Conservation (phyloP, 2,113 vertebrate genomes). For the Triplophysa siluroides region DNA sequence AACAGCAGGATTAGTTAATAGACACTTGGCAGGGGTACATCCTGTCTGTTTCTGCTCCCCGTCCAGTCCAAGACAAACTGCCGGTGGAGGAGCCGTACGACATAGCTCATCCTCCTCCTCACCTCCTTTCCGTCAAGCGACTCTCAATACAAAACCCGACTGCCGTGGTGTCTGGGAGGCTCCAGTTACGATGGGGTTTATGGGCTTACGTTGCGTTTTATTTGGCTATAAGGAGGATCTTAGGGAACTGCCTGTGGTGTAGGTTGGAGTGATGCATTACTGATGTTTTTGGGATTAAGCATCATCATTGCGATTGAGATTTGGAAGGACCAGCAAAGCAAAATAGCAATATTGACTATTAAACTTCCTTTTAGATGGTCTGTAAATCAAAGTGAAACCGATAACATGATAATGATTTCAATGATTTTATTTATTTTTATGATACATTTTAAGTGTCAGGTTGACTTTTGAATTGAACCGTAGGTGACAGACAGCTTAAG, state of each 20-base stretch:
- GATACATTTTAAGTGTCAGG: neutral
- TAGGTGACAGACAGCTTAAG: neutral
- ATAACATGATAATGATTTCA: neutral
- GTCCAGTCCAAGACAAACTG: constrained; percentile 48
- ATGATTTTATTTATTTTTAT: neutral
- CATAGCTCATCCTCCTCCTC: constrained; percentile 33
- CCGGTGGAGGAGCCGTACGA: constrained; percentile 19
- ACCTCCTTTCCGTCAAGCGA: constrained; percentile 15
- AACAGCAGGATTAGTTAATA: constrained; percentile 74
- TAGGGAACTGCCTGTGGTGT: constrained; percentile 23
- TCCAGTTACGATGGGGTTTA: constrained; percentile 44
- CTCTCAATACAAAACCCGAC: constrained; percentile 18
- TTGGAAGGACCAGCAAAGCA: neutral
- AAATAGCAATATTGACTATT: no score
- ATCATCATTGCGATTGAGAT: neutral
- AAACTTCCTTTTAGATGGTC: neutral
- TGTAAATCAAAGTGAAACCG: neutral
- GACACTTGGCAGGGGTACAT: constrained; percentile 61
- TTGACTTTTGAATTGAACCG: neutral
- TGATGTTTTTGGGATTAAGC: constrained; percentile 13
- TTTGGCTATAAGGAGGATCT: constrained; percentile 42
- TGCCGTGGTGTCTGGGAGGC: constrained; percentile 25
- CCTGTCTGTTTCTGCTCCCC: constrained; percentile 51
- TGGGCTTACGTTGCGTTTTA: constrained; percentile 46
- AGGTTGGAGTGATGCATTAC: constrained; percentile 13